phyloP scores from a whole-genome alignment of 1,140 invertebrate species.

The Pomacea maculata region DNA sequence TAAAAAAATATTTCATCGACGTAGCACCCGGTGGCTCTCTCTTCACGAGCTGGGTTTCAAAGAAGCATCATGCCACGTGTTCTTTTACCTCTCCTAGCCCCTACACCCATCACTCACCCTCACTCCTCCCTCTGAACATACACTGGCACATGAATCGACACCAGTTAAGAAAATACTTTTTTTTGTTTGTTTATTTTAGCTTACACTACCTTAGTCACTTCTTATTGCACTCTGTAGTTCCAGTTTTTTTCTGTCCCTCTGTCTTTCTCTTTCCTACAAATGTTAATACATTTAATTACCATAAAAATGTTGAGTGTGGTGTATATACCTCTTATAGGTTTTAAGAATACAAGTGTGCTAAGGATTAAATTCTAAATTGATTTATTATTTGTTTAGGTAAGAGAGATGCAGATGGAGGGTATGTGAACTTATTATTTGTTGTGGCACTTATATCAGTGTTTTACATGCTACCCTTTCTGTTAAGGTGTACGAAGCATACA shows the following conservation, averaged over 20 bases:
- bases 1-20: too few species aligned
- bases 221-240: neutral
- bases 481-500: too few species aligned
- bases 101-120: neutral
- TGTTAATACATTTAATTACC: too few species aligned
- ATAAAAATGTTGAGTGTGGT: too few species aligned
- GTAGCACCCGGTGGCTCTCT: neutral
- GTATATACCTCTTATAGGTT: too few species aligned
- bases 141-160: neutral
- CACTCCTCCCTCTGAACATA: neutral
- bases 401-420: too few species aligned
- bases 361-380: too few species aligned
- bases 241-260: slow-evolving; percentile 6
- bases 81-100: neutral
- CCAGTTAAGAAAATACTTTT: neutral
- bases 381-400: too few species aligned
- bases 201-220: neutral
- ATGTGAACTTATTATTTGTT: too few species aligned
- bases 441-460: too few species aligned
- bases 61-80: neutral
- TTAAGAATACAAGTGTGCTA: too few species aligned
- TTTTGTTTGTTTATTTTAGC: neutral
- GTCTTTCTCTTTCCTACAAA: neutral
- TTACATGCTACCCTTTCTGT: too few species aligned
- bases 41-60: neutral